A percentile compares a stretch with the other conserved stretches of the same genome.
phyloP scores from a whole-genome alignment of 2,797 vertebrate genomes.

The Ctenopoma multispine region DNA sequence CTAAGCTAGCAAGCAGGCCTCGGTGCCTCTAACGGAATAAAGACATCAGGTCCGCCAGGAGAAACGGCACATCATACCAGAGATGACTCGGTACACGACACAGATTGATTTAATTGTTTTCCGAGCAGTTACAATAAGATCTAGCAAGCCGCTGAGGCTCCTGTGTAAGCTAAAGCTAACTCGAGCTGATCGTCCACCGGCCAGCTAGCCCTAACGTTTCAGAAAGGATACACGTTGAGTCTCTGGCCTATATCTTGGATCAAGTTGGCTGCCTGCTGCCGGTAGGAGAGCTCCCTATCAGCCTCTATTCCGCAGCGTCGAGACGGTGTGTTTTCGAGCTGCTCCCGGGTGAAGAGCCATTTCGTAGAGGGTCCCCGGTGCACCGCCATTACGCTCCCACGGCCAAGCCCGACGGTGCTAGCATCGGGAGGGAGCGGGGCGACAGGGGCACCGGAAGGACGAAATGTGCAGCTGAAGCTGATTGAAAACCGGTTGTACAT shows the following conservation, averaged over 20 bases:
- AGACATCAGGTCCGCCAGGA: rapidly evolving
- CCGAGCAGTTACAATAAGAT: rapidly evolving
- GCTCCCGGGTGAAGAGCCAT: conserved; percentile 98
- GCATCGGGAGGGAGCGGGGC: conserved; percentile 70
- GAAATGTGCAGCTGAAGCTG: not conserved
- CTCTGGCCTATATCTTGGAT: conserved; percentile 98
- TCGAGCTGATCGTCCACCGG: conserved; percentile 17
- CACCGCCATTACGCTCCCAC: conserved; percentile 88
- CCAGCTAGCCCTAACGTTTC: conserved; percentile 13
- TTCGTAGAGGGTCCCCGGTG: conserved; percentile 89
- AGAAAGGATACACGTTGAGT: conserved; percentile 97
- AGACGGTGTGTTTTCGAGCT: conserved; percentile 94
- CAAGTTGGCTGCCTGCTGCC: conserved; percentile 97
- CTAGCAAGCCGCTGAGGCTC: not conserved
- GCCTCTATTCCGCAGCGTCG: conserved; percentile 94
- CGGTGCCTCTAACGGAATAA: rapidly evolving
- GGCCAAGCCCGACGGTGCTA: conserved; percentile 77
- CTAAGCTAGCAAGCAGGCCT: conserved; percentile 59
- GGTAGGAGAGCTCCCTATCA: conserved; percentile 95
- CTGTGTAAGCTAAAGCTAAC: conserved; percentile 45
- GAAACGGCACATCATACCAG: rapidly evolving
- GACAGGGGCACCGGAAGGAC: conserved; percentile 62
- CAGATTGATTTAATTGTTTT: rapidly evolving
- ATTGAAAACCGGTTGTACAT: not conserved
- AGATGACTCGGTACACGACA: rapidly evolving